Evolutionary conservation across 2,888 invertebrate species (phyloP).

Genomic region (Melieria crassipennis): DNA sequence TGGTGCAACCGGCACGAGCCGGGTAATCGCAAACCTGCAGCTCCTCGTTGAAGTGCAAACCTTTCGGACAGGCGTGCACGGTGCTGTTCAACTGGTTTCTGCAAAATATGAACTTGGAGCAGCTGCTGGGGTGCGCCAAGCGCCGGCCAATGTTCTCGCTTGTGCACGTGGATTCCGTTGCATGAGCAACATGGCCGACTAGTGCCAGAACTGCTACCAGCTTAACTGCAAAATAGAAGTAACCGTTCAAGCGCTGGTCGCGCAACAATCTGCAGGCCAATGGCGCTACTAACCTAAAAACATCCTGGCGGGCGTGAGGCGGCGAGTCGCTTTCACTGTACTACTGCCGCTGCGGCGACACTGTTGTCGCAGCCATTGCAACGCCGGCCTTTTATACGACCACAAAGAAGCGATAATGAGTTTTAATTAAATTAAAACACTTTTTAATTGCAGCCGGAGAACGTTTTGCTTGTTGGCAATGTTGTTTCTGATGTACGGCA

Average conservation of each 20-base stretch:
- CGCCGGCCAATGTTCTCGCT: constrained; percentile 37
- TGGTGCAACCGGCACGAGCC: constrained; percentile 31
- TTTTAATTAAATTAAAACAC: constrained; percentile 13
- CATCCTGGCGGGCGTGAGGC: not conserved
- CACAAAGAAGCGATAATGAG: not conserved
- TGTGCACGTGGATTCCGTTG: constrained; percentile 34
- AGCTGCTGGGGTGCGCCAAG: constrained; percentile 38
- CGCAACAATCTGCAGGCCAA: not conserved
- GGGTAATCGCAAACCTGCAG: constrained; percentile 44
- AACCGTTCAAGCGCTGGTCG: not conserved
- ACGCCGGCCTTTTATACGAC: constrained; percentile 9
- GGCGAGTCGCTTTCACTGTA: not conserved
- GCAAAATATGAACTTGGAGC: constrained; percentile 42
- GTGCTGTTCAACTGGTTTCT: constrained; percentile 15
- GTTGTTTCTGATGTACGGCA: too few relatives aligned
- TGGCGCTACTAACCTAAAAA: constrained; percentile 9
- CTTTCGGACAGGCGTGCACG: constrained; percentile 39
- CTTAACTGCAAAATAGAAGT: constrained; percentile 7
- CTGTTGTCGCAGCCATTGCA: not conserved
- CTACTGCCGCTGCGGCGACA: not conserved
- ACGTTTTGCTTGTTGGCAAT: not conserved
- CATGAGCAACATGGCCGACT: constrained; percentile 7
- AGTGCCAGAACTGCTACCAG: constrained; percentile 10
- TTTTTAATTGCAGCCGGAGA: not conserved
- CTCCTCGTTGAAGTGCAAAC: constrained; percentile 43